A percentile compares a stretch with the other conserved stretches of the same genome.
phyloP scores from a whole-genome alignment of 2,888 invertebrate genomes.

The Amphipoea lucens region DNA sequence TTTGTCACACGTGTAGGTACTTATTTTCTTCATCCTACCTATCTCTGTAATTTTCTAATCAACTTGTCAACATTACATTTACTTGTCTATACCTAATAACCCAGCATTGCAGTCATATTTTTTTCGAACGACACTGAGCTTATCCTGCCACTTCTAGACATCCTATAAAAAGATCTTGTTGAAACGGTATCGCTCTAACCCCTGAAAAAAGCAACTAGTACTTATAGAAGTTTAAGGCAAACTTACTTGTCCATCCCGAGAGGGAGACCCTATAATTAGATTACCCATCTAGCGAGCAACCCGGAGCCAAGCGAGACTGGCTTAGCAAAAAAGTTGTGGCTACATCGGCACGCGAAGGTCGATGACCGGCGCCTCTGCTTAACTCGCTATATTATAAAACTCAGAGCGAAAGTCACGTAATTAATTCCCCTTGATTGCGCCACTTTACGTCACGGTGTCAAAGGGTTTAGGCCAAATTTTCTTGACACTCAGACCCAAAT shows the following conservation, averaged over 20 bases:
- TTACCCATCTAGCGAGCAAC: conserved; percentile 82
- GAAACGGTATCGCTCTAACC: conserved; percentile 68
- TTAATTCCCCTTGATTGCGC: conserved; percentile 67
- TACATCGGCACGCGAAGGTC: conserved; percentile 81
- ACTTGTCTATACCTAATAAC: conserved; percentile 9
- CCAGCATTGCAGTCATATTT: conserved; percentile 1
- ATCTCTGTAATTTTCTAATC: conserved; percentile 54
- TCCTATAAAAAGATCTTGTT: conserved; percentile 57
- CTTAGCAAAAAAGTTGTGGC: conserved; percentile 85
- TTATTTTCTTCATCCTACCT: conserved; percentile 50
- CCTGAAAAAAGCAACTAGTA: conserved; percentile 71
- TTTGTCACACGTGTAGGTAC: conserved; percentile 65
- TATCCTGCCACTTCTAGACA: conserved; percentile 12
- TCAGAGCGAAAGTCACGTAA: conserved; percentile 79
- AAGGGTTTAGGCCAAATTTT: conserved; percentile 57
- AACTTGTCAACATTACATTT: conserved; percentile 47
- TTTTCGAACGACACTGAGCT: conserved; percentile 17
- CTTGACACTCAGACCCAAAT: conserved; percentile 5
- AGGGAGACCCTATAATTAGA: conserved; percentile 86
- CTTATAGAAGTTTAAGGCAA: conserved; percentile 73
- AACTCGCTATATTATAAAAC: conserved; percentile 80
- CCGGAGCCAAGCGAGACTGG: conserved; percentile 79
- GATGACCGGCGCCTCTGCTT: conserved; percentile 81
- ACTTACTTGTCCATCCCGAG: conserved; percentile 75
- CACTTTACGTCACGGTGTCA: conserved; percentile 58